phyloP scores from a whole-genome alignment of 2,888 invertebrate species.

The Acleris cristana region DNA sequence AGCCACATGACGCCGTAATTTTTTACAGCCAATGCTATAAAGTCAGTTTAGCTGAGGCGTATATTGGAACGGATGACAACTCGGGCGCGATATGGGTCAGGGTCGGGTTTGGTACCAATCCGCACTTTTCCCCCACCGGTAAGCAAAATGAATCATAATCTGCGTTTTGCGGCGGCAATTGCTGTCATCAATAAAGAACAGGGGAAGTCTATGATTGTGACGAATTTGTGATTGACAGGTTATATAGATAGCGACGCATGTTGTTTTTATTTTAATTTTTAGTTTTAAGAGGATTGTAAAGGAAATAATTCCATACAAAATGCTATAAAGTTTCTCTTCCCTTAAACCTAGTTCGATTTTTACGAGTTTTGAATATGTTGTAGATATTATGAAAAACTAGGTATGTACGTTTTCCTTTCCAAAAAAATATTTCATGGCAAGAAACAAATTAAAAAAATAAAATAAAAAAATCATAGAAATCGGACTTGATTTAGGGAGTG shows the following conservation, averaged over 20 bases:
- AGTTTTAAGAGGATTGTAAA: no score
- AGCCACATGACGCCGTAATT: neutral
- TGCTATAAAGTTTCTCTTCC: no score
- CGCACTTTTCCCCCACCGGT: slow-evolving; percentile 41
- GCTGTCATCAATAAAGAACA: neutral
- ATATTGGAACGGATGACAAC: slow-evolving; percentile 62
- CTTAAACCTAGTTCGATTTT: no score
- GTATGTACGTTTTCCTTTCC: no score
- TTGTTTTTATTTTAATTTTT: no score
- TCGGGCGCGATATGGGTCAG: slow-evolving; percentile 67
- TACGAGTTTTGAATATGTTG: no score
- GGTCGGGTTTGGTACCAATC: slow-evolving; percentile 61
- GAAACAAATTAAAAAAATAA: no score
- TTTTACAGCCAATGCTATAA: slow-evolving; percentile 13
- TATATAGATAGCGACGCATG: neutral
- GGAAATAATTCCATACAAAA: no score
- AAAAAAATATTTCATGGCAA: no score
- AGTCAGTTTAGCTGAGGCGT: slow-evolving; percentile 52
- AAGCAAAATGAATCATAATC: slow-evolving; percentile 17
- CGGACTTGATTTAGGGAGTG: no score
- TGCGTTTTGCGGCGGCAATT: slow-evolving; percentile 5
- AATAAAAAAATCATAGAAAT: no score
- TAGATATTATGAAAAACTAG: no score
- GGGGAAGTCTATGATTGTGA: neutral
- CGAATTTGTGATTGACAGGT: neutral